These are phyloP conservation scores for Drosophila leonis DNA, from an alignment of 2,888 invertebrate genomes.

Conservation along the genomic window DNA sequence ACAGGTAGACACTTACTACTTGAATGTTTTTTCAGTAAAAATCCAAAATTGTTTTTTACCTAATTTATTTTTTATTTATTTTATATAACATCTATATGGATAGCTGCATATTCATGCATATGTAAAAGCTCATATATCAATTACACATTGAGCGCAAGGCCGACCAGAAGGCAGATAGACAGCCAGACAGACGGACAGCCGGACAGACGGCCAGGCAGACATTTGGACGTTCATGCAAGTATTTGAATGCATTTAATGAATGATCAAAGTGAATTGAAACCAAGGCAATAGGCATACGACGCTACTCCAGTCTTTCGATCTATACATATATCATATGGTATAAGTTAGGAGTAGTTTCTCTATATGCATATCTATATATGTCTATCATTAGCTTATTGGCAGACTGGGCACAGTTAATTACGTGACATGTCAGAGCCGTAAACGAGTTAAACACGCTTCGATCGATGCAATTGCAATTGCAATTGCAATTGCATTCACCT, in stretches of 20 bases:
- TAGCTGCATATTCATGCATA: slow-evolving; percentile 1
- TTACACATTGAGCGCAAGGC: slow-evolving; percentile 76
- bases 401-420: slow-evolving; percentile 58
- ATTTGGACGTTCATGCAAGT: slow-evolving; percentile 15
- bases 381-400: slow-evolving; percentile 48
- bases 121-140: slow-evolving; percentile 57
- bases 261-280: slow-evolving; percentile 46
- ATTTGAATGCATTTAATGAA: slow-evolving; percentile 58
- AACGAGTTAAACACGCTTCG: slow-evolving; percentile 68
- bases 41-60: neutral
- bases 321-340: neutral
- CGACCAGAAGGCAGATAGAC: slow-evolving; percentile 43
- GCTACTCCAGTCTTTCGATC: neutral
- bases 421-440: slow-evolving; percentile 72
- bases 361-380: slow-evolving; percentile 14
- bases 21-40: neutral
- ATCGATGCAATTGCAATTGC: slow-evolving; percentile 40
- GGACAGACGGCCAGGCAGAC: slow-evolving; percentile 22
- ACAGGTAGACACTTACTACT: neutral
- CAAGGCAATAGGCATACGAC: slow-evolving; percentile 14
- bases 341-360: slow-evolving; percentile 18
- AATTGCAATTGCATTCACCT: slow-evolving; percentile 68
- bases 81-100: neutral
- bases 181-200: slow-evolving; percentile 12
- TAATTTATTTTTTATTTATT: neutral